These are phyloP conservation scores for Cantharis lateralis DNA, from an alignment of 2,888 invertebrate genomes.

Conservation along the genomic window DNA sequence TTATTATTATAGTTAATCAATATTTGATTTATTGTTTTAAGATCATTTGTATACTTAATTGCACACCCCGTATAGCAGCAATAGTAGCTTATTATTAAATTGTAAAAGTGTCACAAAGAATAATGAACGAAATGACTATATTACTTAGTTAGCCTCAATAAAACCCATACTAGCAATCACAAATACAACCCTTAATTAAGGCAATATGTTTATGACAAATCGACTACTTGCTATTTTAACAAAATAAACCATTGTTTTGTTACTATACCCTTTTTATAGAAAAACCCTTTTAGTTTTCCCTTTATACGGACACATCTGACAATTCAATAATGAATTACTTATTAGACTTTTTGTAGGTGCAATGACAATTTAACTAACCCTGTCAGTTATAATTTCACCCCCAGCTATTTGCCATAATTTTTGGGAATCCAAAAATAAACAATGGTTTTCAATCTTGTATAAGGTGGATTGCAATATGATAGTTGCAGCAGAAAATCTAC, in stretches of 20 bases:
- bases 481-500: background rate
- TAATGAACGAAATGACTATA: constrained; percentile 30
- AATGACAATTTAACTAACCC: background rate
- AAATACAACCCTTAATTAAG: constrained; percentile 27
- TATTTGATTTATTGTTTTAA: background rate
- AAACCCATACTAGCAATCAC: constrained; percentile 19
- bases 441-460: background rate
- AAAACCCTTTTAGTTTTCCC: constrained; percentile 30
- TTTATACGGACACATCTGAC: constrained; percentile 19
- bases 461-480: background rate
- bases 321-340: constrained; percentile 22
- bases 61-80: background rate
- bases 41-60: background rate
- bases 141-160: constrained; percentile 22
- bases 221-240: constrained; percentile 28
- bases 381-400: background rate
- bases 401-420: background rate
- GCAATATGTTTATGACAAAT: constrained; percentile 27
- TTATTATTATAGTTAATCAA: background rate
- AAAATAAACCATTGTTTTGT: constrained; percentile 18
- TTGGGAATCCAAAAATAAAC: background rate
- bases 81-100: background rate
- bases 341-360: constrained; percentile 4
- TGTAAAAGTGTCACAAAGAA: constrained; percentile 16
- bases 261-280: constrained; percentile 7